phyloP scores from a whole-genome alignment of 2,888 invertebrate species.

The Muscina levida region DNA sequence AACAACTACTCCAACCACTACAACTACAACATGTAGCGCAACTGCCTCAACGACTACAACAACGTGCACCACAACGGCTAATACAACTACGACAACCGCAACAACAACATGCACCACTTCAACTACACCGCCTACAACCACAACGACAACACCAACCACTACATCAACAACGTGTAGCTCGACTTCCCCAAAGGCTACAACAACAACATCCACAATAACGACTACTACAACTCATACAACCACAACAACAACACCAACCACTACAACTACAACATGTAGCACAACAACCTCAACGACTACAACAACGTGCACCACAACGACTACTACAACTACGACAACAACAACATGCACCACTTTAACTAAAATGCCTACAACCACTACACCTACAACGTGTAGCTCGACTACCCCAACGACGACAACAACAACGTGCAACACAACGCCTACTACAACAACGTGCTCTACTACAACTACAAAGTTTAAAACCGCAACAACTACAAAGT shows the following conservation, averaged over 20 bases:
- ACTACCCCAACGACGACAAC: not conserved
- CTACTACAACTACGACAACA: not conserved
- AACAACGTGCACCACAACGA: not conserved
- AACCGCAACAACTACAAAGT: conserved; percentile 27
- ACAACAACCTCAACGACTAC: conserved; percentile 1
- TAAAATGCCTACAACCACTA: not conserved
- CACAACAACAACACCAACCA: not conserved
- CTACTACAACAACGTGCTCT: not conserved
- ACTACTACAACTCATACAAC: not conserved
- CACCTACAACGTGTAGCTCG: not conserved
- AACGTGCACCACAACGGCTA: conserved; percentile 40
- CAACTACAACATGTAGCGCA: conserved; percentile 25
- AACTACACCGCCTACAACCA: conserved; percentile 6
- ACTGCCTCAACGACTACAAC: not conserved
- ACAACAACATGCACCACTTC: conserved; percentile 9
- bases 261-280: not conserved
- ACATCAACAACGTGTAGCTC: conserved; percentile 13
- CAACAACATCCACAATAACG: too few species aligned
- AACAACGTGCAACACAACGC: not conserved
- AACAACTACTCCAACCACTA: conserved; percentile 16
- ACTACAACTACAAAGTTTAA: not conserved
- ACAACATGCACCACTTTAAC: not conserved
- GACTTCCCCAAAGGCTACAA: not conserved
- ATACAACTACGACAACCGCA: conserved; percentile 19
- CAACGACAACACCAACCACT: conserved; percentile 37